These are phyloP conservation scores for Euborellia annulipes DNA, from an alignment of 1,140 invertebrate genomes.

Conservation along the genomic window DNA sequence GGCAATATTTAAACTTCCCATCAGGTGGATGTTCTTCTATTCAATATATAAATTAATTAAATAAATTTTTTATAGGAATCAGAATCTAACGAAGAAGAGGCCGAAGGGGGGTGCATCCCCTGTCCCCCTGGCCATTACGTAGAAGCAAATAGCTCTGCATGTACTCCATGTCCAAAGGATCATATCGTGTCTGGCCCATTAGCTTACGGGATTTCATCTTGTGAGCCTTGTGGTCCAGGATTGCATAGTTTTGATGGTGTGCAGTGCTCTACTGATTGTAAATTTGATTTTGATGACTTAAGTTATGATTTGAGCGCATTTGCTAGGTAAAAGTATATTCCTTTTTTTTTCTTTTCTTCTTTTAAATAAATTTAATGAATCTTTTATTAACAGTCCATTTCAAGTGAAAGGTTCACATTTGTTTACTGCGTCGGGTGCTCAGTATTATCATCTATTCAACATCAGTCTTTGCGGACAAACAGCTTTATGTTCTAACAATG, in stretches of 20 bases:
- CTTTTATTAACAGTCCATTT: slow-evolving; percentile 29
- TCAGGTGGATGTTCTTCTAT: too few relatives aligned
- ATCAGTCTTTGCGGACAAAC: slow-evolving; percentile 35
- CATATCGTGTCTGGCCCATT: slow-evolving; percentile 31
- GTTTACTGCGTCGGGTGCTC: slow-evolving; percentile 39
- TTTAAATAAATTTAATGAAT: slow-evolving; percentile 1
- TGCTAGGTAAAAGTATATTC: slow-evolving; percentile 22
- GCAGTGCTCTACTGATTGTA: slow-evolving; percentile 27
- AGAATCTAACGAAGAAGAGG: too few relatives aligned
- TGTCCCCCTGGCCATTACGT: slow-evolving; percentile 36
- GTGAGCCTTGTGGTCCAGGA: slow-evolving; percentile 34
- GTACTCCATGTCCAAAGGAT: slow-evolving; percentile 30
- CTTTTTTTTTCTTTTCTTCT: too few relatives aligned
- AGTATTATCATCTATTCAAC: slow-evolving; percentile 42
- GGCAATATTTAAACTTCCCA: too few relatives aligned
- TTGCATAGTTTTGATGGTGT: slow-evolving; percentile 25
- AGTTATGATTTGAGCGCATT: slow-evolving; percentile 32
- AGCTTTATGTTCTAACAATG: slow-evolving; percentile 31
- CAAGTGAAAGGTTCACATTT: slow-evolving; percentile 28
- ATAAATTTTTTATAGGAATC: too few relatives aligned
- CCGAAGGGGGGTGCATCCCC: slow-evolving; percentile 30
- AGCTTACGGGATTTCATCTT: slow-evolving; percentile 30
- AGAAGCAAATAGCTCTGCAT: slow-evolving; percentile 20
- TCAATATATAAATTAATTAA: too few relatives aligned
- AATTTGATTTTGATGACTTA: slow-evolving; percentile 20